These are phyloP conservation scores for Mastomys natalensis DNA, from an alignment of 2,113 vertebrate genomes.

Conservation along the genomic window DNA sequence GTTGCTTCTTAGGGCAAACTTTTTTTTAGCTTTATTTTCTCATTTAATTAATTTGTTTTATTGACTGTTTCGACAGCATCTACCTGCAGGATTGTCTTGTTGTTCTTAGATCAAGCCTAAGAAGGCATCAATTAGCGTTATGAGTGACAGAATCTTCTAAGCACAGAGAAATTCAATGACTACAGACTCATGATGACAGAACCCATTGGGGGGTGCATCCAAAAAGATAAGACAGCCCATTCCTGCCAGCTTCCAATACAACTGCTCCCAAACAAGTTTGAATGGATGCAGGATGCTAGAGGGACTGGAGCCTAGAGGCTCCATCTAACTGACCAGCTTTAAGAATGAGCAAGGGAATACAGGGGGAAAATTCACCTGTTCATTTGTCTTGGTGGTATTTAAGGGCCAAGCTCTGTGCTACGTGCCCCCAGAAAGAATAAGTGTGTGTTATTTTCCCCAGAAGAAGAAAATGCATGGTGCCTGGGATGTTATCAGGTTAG, in stretches of 20 bases:
- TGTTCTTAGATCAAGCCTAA: not conserved
- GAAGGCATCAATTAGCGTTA: not conserved
- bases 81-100: not conserved
- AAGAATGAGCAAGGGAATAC: not conserved
- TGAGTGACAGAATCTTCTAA: not conserved
- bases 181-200: not conserved
- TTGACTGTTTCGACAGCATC: conserved; percentile 32
- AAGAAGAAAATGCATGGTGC: not conserved
- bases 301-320: not conserved
- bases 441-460: conserved; percentile 17
- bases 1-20: conserved; percentile 24
- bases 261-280: not conserved
- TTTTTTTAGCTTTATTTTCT: conserved; percentile 59
- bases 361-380: not conserved
- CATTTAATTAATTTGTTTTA: conserved; percentile 55
- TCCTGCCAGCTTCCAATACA: no score
- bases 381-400: conserved; percentile 10
- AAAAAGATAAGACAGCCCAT: not conserved
- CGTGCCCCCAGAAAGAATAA: not conserved
- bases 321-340: not conserved
- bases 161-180: not conserved
- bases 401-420: not conserved
- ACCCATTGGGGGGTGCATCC: not conserved
- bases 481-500: not conserved
- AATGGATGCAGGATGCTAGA: not conserved